phyloP scores from a whole-genome alignment of 2,888 invertebrate genomes.

The Polymixis lichenea region DNA sequence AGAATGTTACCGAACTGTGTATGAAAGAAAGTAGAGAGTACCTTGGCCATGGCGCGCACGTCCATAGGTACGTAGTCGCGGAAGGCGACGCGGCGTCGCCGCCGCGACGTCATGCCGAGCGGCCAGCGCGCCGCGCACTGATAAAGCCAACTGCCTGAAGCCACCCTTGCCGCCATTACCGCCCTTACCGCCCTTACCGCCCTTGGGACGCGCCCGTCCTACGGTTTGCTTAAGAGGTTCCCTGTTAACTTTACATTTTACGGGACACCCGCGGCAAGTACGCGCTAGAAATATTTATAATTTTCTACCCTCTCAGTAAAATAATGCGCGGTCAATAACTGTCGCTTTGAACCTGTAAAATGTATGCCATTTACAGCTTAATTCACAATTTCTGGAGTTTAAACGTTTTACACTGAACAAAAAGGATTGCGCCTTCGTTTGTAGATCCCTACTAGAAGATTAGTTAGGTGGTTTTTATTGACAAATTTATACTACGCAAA shows the following conservation, averaged over 20 bases:
- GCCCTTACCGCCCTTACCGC: slow-evolving; percentile 54
- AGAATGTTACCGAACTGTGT: slow-evolving; percentile 25
- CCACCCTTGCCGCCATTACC: slow-evolving; percentile 55
- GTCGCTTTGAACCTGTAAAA: slow-evolving; percentile 9
- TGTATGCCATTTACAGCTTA: slow-evolving; percentile 4
- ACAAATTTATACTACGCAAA: slow-evolving; percentile 17
- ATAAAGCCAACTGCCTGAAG: slow-evolving; percentile 60
- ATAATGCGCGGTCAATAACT: slow-evolving; percentile 36
- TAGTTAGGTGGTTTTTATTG: slow-evolving; percentile 3
- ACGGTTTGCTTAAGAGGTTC: slow-evolving; percentile 61
- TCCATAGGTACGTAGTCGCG: slow-evolving; percentile 88
- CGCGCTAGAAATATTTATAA: slow-evolving; percentile 51
- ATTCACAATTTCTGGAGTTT: neutral
- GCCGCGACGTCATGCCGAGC: slow-evolving; percentile 85
- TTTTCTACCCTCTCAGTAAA: slow-evolving; percentile 39
- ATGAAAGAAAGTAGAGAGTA: slow-evolving; percentile 65
- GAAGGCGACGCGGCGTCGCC: slow-evolving; percentile 87
- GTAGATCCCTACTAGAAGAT: slow-evolving; percentile 1
- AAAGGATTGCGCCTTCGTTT: neutral
- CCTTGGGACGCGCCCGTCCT: slow-evolving; percentile 62
- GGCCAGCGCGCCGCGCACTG: slow-evolving; percentile 84
- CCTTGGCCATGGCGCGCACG: slow-evolving; percentile 88
- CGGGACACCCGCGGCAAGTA: slow-evolving; percentile 57
- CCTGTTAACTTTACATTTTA: slow-evolving; percentile 65
- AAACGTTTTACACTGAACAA: slow-evolving; percentile 22